Evolutionary conservation across 2,888 invertebrate genomes (phyloP), one percentile per base, ranked within the genome.

Genomic region (Tipula confusa): DNA sequence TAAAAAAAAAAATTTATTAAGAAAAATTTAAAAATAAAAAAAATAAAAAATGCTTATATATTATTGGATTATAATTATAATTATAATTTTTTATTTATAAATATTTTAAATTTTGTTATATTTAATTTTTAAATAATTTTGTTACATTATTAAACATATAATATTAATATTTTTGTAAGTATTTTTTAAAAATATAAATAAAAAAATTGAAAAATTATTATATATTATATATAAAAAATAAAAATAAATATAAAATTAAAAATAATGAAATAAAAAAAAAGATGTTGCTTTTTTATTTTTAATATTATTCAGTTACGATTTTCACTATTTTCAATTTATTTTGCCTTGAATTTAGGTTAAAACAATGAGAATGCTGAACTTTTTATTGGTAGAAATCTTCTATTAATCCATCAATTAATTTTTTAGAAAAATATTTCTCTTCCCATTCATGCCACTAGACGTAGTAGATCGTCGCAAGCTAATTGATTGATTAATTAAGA

Each of bases 21-120:
- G 43, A 43, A 43, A 36, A 43, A 64, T 64, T 64, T 15, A 15
- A 11, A 64, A 15, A 64, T n/a, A n/a, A 64, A 64, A 64, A 64
- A 64, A 64, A 9, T 24, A 24, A 64, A 64, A 24, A 64, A 64
- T 64, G 64, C 64, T 64, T 64, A n/a, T 64, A 64, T 64, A 64
- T 64, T 64, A 64, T 64, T 64, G 64, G 64, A 64, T 64, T 64
- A 64, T 64, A 64, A 64, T 43, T 43, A 43, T 15, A 43, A 43
- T 64, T 64, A 64, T 64, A 64, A 64, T 64, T 64, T 64, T 64
- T 64, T 64, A 64, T 64, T 64, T 64, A 64, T 64, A 64, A 64
- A 64, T 64, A 64, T 64, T 64, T 64, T 64, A 64, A 64, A 64
- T 64, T 64, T 64, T 64, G 64, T 64, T 64, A 64, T 64, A 64